phyloP scores from a whole-genome alignment of 53 echinoderm and acorn worm species.

The Hippasteria phrygiana region DNA sequence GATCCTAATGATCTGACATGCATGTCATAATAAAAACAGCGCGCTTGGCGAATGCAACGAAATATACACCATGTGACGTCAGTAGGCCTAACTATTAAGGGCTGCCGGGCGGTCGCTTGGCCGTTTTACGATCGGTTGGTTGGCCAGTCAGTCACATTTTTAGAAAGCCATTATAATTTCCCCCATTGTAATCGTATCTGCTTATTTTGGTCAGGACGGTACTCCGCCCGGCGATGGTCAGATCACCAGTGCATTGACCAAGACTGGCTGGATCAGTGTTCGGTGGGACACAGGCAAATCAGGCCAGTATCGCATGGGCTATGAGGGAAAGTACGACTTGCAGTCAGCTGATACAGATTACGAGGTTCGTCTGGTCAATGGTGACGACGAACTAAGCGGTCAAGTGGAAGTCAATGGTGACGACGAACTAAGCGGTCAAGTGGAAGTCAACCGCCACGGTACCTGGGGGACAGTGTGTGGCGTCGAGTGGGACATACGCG shows the following conservation, averaged over 20 bases:
- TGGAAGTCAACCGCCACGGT: neutral
- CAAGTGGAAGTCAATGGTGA: neutral
- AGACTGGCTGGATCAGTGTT: conserved; percentile 95
- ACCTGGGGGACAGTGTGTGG: conserved; percentile 43
- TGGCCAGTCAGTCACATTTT: too few relatives aligned
- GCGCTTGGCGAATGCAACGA: too few relatives aligned
- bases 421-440: neutral
- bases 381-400: neutral
- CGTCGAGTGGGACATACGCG: conserved; percentile 17
- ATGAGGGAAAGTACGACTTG: conserved; percentile 95
- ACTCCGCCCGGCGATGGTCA: conserved; percentile 93
- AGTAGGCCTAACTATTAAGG: too few relatives aligned
- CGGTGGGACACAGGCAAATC: conserved; percentile 98
- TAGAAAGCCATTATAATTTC: too few relatives aligned
- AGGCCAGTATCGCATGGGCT: conserved; percentile 96
- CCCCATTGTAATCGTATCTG: too few relatives aligned
- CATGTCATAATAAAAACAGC: too few relatives aligned
- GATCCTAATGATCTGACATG: too few relatives aligned
- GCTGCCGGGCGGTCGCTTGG: too few relatives aligned
- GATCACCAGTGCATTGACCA: conserved; percentile 88
- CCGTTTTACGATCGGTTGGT: too few relatives aligned
- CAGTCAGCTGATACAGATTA: conserved; percentile 75
- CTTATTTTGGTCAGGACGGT: conserved; percentile 94
- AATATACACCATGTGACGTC: too few relatives aligned
- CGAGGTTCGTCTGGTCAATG: neutral